Evolutionary conservation across 23 tunicate species (phyloP).

Genomic region (Oikopleura dioica): DNA sequence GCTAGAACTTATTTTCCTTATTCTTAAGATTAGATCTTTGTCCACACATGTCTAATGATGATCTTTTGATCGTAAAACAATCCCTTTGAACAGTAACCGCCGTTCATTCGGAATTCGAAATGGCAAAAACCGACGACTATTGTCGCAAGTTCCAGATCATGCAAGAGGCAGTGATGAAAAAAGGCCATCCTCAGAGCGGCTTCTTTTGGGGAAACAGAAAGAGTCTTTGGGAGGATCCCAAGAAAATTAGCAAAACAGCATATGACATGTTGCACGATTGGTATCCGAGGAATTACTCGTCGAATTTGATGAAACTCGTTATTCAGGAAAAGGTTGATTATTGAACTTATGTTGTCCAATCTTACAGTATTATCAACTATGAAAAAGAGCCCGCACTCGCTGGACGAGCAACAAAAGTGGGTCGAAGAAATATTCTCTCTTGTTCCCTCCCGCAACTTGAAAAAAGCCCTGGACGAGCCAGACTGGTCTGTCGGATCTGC

Average conservation of each 20-base stretch:
- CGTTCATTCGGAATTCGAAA: constrained; percentile 67
- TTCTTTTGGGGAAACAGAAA: constrained; percentile 49
- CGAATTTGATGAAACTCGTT: constrained; percentile 30
- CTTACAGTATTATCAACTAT: no score
- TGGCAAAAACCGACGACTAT: constrained; percentile 33
- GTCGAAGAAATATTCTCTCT: constrained; percentile 29
- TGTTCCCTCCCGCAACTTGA: constrained; percentile 16
- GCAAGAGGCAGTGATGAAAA: constrained; percentile 17
- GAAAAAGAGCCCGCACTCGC: constrained; percentile 14
- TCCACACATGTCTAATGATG: no score
- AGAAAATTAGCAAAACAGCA: constrained; percentile 21
- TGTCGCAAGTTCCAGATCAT: constrained; percentile 30
- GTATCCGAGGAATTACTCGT: constrained; percentile 29
- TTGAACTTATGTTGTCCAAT: no score
- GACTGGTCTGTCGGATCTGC: neutral
- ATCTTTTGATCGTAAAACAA: no score
- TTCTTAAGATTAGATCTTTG: no score
- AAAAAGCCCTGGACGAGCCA: neutral
- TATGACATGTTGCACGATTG: constrained; percentile 26
- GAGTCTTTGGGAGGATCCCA: constrained; percentile 20
- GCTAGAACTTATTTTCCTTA: no score
- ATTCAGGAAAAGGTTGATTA: no score
- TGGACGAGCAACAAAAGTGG: constrained; percentile 41
- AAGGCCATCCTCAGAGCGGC: constrained; percentile 28
- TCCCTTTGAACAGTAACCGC: no score